Percentiles rank a stretch among this genome's conserved stretches.
Evolutionary conservation across 2,888 invertebrate genomes (phyloP).

Genomic region (Rhingia rostrata): DNA sequence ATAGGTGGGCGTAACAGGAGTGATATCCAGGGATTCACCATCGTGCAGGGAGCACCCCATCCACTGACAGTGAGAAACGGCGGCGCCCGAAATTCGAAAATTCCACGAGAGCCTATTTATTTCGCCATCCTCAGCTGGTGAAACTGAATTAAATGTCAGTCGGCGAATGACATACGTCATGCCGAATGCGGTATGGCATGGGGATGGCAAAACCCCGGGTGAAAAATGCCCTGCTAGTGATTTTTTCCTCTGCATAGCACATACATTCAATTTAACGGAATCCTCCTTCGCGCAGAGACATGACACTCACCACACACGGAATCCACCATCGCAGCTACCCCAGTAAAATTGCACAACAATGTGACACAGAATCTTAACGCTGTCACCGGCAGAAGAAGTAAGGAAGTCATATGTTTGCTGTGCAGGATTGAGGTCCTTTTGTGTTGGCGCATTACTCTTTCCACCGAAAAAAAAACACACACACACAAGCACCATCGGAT

Average conservation of each 20-base stretch:
- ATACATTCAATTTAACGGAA: slow-evolving; percentile 58
- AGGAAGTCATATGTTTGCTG: slow-evolving; percentile 65
- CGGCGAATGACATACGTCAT: slow-evolving; percentile 70
- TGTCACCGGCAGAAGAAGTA: slow-evolving; percentile 59
- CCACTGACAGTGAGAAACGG: slow-evolving; percentile 66
- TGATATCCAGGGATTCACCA: slow-evolving; percentile 43
- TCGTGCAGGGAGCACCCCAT: neutral
- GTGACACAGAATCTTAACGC: slow-evolving; percentile 51
- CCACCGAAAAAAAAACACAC: neutral
- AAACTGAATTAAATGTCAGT: slow-evolving; percentile 74
- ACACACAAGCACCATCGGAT: slow-evolving; percentile 32
- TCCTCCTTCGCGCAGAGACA: slow-evolving; percentile 31
- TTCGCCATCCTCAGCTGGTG: slow-evolving; percentile 63
- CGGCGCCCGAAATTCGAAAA: slow-evolving; percentile 55
- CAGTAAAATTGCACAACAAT: slow-evolving; percentile 51
- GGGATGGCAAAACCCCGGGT: neutral
- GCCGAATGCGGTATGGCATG: slow-evolving; percentile 10
- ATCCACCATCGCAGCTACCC: slow-evolving; percentile 7
- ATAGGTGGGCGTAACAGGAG: slow-evolving; percentile 57
- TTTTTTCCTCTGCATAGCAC: slow-evolving; percentile 38
- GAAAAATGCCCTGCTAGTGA: slow-evolving; percentile 65
- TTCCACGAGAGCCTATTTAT: slow-evolving; percentile 69
- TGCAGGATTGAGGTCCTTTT: slow-evolving; percentile 69
- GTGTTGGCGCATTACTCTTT: slow-evolving; percentile 29
- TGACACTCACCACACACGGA: slow-evolving; percentile 46